Conservation (phyloP, 53 echinoderm and acorn worm genomes). For the Echinarachnius parma region DNA sequence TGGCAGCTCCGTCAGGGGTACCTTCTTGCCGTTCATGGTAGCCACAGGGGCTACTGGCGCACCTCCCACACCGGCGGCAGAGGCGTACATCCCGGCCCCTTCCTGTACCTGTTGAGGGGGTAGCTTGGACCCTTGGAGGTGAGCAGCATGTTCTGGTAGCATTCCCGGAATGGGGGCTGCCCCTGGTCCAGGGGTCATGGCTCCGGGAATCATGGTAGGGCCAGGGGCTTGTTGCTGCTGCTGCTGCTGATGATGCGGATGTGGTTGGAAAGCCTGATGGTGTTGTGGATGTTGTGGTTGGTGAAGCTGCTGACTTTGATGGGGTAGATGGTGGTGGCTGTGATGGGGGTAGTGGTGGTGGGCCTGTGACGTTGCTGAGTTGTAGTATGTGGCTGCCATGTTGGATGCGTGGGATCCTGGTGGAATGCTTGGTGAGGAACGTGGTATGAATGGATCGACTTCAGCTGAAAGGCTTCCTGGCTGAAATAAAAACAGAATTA, state of each 20-base stretch:
- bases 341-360: slow-evolving; percentile 12
- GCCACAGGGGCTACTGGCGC: slow-evolving; percentile 1
- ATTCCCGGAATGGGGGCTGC: not conserved
- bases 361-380: not conserved
- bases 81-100: not conserved
- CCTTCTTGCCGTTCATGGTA: slow-evolving; percentile 41
- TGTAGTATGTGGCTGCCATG: slow-evolving; percentile 34
- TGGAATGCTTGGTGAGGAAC: not conserved
- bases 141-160: not conserved
- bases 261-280: not conserved
- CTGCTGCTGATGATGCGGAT: not conserved
- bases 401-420: not conserved
- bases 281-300: slow-evolving; percentile 1
- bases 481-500: slow-evolving; percentile 3
- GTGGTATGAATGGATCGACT: slow-evolving; percentile 33
- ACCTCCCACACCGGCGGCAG: not conserved
- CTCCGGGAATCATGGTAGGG: no score
- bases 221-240: slow-evolving; percentile 1
- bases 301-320: no score
- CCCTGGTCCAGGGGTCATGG: not conserved
- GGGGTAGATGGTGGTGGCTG: no score
- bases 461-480: slow-evolving; percentile 23
- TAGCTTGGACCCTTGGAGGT: not conserved
- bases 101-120: not conserved
- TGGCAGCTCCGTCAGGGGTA: slow-evolving; percentile 74